Evolutionary conservation across 2,797 vertebrate species (phyloP).

Genomic region (Pampus argenteus): DNA sequence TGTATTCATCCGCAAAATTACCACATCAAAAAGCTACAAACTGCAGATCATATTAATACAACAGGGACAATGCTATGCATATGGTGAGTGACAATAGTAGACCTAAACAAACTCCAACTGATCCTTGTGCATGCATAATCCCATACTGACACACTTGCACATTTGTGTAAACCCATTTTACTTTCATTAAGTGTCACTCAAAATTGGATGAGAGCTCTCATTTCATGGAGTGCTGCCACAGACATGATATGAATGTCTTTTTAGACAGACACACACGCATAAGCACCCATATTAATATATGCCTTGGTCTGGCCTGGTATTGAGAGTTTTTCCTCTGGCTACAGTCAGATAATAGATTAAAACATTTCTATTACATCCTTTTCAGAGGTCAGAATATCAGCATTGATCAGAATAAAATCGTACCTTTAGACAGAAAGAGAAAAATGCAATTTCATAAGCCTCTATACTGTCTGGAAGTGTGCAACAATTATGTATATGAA

Average conservation of each 20-base stretch:
- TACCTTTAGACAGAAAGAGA: constrained; percentile 19
- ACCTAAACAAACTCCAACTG: constrained; percentile 47
- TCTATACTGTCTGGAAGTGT: background rate
- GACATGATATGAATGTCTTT: constrained; percentile 52
- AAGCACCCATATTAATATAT: constrained; percentile 29
- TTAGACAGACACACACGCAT: constrained; percentile 29
- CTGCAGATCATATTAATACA: constrained; percentile 52
- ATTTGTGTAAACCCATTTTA: constrained; percentile 67
- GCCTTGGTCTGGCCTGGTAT: constrained; percentile 9
- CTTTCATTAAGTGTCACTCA: constrained; percentile 71
- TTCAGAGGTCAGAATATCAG: constrained; percentile 37
- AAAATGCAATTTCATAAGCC: constrained; percentile 24
- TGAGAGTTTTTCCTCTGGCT: constrained; percentile 7
- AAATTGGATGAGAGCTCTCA: constrained; percentile 64
- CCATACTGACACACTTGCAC: constrained; percentile 33
- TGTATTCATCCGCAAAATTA: constrained; percentile 60
- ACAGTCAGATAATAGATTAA: constrained; percentile 36
- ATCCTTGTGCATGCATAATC: constrained; percentile 54
- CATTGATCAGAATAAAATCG: constrained; percentile 21
- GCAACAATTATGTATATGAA: background rate
- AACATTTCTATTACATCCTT: constrained; percentile 28
- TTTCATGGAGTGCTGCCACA: constrained; percentile 53
- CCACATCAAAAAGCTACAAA: constrained; percentile 67
- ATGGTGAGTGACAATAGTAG: constrained; percentile 54
- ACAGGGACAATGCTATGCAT: constrained; percentile 41